Evolutionary conservation across 2,888 invertebrate species (phyloP).

Genomic region (Philereme transversata): DNA sequence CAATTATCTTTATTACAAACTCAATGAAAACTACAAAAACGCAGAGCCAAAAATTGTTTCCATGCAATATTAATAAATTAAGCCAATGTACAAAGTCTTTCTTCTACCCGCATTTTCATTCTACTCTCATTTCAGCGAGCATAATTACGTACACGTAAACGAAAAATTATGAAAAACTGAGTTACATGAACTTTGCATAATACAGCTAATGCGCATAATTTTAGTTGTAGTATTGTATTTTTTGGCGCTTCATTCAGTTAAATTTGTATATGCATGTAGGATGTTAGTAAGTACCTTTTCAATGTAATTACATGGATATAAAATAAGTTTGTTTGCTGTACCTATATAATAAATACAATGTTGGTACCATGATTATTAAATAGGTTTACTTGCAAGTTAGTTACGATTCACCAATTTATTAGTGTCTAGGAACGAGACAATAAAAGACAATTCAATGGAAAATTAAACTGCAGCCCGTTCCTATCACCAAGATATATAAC

Average conservation of each 20-base stretch:
- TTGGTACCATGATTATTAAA: not conserved
- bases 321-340: no score
- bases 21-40: constrained; percentile 24
- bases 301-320: no score
- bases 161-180: constrained; percentile 51
- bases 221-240: constrained; percentile 13
- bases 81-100: constrained; percentile 36
- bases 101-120: constrained; percentile 22
- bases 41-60: constrained; percentile 32
- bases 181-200: constrained; percentile 48
- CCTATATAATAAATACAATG: no score
- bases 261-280: no score
- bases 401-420: constrained; percentile 12
- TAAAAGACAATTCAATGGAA: constrained; percentile 30
- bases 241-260: constrained; percentile 5
- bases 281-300: no score
- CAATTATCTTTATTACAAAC: no score
- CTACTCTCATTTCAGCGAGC: constrained; percentile 28
- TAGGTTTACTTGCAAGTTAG: not conserved
- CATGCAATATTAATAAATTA: constrained; percentile 49
- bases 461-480: constrained; percentile 47
- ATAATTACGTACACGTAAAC: constrained; percentile 54
- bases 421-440: constrained; percentile 17
- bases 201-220: constrained; percentile 35
- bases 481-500: constrained; percentile 42